Conservation (phyloP, 2,797 vertebrate species). For the Benthosema pterotum region DNA sequence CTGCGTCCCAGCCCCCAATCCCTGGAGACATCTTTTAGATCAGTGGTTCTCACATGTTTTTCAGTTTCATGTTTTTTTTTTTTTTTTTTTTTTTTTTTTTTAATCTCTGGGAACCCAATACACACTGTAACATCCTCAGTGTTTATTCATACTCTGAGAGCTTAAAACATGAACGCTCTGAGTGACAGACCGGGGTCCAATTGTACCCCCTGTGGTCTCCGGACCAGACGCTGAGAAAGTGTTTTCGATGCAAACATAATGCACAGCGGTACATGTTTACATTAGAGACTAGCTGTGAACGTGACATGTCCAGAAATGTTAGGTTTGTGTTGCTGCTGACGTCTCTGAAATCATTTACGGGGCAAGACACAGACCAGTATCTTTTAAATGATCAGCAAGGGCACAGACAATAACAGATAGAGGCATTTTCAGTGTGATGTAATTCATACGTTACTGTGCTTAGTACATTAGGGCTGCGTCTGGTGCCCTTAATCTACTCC, state of each 20-base stretch:
- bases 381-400: constrained; percentile 15
- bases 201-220: too few relatives aligned
- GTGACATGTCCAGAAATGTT: constrained; percentile 44
- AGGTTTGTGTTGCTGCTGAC: constrained; percentile 30
- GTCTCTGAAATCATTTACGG: constrained; percentile 45
- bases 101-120: too few relatives aligned
- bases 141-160: too few relatives aligned
- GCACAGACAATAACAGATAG: constrained; percentile 21
- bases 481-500: too few relatives aligned
- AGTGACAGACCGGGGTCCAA: too few relatives aligned
- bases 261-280: constrained; percentile 51
- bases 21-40: constrained; percentile 35
- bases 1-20: constrained; percentile 26
- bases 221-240: background rate
- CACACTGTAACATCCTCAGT: too few relatives aligned
- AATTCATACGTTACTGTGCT: constrained; percentile 42
- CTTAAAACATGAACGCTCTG: too few relatives aligned
- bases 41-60: too few relatives aligned
- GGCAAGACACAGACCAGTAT: constrained; percentile 27
- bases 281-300: constrained; percentile 21
- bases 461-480: constrained; percentile 29
- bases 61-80: too few relatives aligned
- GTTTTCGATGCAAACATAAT: constrained; percentile 21
- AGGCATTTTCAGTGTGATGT: constrained; percentile 27
- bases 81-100: too few relatives aligned